Evolutionary conservation across 2,113 vertebrate genomes (phyloP), one percentile per base, ranked within the genome.

Genomic region (Typhlomys cinereus): DNA sequence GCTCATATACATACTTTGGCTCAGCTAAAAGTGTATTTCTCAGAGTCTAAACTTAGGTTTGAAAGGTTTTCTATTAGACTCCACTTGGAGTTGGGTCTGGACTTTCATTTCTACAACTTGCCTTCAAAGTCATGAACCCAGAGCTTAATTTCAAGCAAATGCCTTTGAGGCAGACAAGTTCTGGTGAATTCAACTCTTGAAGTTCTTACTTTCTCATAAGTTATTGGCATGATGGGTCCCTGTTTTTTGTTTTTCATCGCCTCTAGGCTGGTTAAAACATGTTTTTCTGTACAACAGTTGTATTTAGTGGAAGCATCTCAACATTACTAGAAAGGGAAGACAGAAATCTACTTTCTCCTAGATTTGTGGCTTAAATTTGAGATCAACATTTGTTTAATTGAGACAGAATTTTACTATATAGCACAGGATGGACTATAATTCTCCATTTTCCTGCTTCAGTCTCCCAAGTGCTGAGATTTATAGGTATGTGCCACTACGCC

Each of bases 271-370:
- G 84, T 87, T 84, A 79, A 83, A 69, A 74, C 82, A 75, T 36
- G 29, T 79, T 75, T 84, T 18, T 7, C 44, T 85, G 29, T 39
- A 52, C 27, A 25, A 91, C 11, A 59, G 67, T 34, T 92, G 66
- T 79, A 84, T 84, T 95, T n/a, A 90, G 46, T 62, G 76, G 48
- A 93, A 31, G 15, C 83, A 39, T 54, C 48, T 71, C 20, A 76
- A 76, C 21, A 83, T 82, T 82, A 91, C 17, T 67, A 64, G 23
- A 79, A 93, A 87, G n/a, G 44, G 34, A 91, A 89, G n/a, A 67
- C 25, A 80, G 59, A 93, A 54, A 62, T 79, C 20, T 75, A 75
- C 39, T 81, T 88, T 88, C 54, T 84, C 79, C 48, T 67, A 85
- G 59, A 61, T 88, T 94, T 69, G 54, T 39, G 73, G 73, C 88